phyloP scores from a whole-genome alignment of 2,888 invertebrate species.

The Orgyia antiqua region DNA sequence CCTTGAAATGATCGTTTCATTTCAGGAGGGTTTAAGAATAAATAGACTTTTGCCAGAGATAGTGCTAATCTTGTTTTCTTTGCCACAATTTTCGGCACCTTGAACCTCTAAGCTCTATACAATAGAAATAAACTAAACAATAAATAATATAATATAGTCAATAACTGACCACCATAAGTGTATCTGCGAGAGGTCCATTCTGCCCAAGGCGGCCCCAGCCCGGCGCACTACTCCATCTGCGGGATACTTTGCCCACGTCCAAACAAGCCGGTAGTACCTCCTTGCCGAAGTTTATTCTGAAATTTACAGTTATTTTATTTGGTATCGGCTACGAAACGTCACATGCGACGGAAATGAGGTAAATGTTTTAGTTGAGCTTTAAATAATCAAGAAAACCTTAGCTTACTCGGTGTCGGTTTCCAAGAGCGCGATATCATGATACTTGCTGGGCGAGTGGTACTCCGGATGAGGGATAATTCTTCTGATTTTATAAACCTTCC shows the following conservation, averaged over 20 bases:
- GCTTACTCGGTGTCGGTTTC: slow-evolving; percentile 12
- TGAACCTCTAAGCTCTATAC: too few relatives aligned
- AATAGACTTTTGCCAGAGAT: too few relatives aligned
- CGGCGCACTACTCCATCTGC: neutral
- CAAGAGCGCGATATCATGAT: slow-evolving; percentile 22
- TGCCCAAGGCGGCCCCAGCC: slow-evolving; percentile 3
- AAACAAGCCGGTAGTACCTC: slow-evolving; percentile 12
- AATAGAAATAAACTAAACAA: too few relatives aligned
- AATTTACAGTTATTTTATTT: neutral
- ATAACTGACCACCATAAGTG: slow-evolving; percentile 2
- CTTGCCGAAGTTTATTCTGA: slow-evolving; percentile 12
- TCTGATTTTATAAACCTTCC: neutral
- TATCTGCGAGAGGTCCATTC: neutral
- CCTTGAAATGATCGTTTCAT: too few relatives aligned
- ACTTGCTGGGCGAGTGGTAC: slow-evolving; percentile 17
- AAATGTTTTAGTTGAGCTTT: too few relatives aligned
- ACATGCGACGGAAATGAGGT: too few relatives aligned
- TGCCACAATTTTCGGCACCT: too few relatives aligned
- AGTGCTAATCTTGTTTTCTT: too few relatives aligned
- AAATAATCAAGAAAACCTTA: neutral
- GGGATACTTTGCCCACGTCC: neutral
- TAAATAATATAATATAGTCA: too few relatives aligned
- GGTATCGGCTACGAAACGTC: neutral
- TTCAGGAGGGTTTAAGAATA: too few relatives aligned
- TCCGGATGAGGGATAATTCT: slow-evolving; percentile 12